phyloP scores from a whole-genome alignment of 2,797 vertebrate species.

The Lophotriccus pileatus region DNA sequence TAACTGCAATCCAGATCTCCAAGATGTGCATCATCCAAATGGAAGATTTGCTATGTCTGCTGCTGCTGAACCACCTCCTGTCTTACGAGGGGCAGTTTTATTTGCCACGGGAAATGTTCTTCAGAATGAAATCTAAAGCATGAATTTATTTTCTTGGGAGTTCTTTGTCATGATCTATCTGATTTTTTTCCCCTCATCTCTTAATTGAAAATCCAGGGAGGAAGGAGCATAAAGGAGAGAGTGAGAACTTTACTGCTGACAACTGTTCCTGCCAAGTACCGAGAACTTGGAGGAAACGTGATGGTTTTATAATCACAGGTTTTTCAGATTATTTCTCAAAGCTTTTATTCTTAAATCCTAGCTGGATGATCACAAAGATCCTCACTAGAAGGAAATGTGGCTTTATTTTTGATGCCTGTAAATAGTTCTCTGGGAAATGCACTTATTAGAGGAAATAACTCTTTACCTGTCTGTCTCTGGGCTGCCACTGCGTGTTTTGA shows the following conservation, averaged over 20 bases:
- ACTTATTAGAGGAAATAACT: neutral
- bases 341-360: neutral
- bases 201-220: neutral
- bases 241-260: neutral
- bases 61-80: neutral
- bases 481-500: neutral
- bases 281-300: neutral
- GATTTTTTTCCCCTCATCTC: rapidly evolving
- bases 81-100: neutral
- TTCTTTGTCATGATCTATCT: neutral
- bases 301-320: neutral
- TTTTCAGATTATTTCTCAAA: neutral
- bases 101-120: neutral
- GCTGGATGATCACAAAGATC: neutral
- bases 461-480: neutral
- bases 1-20: neutral
- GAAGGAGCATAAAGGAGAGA: neutral
- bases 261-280: neutral
- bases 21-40: neutral
- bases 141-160: neutral
- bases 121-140: neutral
- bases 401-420: neutral
- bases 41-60: neutral
- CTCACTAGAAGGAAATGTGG: neutral
- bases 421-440: constrained; percentile 5